Base-by-base conservation (phyloP, 2,888 invertebrate species). In the Hemicrepidius hirtus region DNA sequence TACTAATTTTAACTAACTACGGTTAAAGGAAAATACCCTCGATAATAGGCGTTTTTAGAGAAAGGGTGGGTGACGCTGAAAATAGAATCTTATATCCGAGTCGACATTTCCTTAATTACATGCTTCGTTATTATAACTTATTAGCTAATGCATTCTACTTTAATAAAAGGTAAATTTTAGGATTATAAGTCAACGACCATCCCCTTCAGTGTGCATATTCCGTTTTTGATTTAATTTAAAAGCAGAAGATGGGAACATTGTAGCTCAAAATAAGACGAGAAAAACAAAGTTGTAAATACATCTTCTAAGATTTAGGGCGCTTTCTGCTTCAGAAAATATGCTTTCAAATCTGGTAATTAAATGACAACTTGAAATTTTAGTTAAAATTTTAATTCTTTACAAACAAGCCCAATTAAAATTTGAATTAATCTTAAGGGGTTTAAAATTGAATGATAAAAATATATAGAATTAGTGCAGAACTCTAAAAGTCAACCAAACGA, bases 331-430 rank as follows among this genome's bases (percentile, higher is more conserved):
- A 70, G 57, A 73, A 69, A 75, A 73, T 67, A 75, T 75, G 73
- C 72, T 72, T 73, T 74, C 73, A 72, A 67, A 73, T 70, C 63
- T 62, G 53, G 73, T 75, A 77, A 77, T 77, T 77, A 76, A 77
- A 77, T 76, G 76, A 77, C 76, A 77, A 75, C 74, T 75, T 71
- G 66, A 76, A 76, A 74, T 76, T 75, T 76, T 77, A 76, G 72
- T 74, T 68, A 70, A 76, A 77, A 74, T 77, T 77, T 75, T 77
- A 75, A 76, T 75, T 65, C 37, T 37, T 37, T 59, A 44, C 59
- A 67, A 67, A 59, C 57, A 67, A 70, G 70, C 55, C 53, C 64
- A 70, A 70, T 68, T 68, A 68, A 68, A 68, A 68, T 63, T 53
- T 64, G 53, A 57, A 70, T 64, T 70, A 63, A 64, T 68, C 63